Base-by-base conservation (phyloP, 2,888 invertebrate genomes). In the Amblyjoppa fuscipennis region DNA sequence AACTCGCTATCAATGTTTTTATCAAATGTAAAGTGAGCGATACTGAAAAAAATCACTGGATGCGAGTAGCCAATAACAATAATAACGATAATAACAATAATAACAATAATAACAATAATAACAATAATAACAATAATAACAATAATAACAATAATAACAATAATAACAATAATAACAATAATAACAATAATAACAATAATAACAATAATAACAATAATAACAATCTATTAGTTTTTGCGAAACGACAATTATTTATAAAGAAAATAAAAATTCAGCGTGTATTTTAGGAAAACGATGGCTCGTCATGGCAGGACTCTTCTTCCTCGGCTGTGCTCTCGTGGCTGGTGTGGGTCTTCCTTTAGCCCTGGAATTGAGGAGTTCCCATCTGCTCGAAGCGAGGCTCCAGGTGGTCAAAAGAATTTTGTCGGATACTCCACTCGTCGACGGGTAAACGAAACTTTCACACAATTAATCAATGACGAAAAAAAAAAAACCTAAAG, bases 321-420 rank as follows among this genome's bases (percentile, higher is more conserved):
- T 94, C 51, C 89, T 94, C 6, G 93, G 91, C 25, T 94, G 94
- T 87, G 94, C 93, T 68, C 90, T 94, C 86, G 90, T 94, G 28
- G 93, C 93, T 25, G 94, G 94, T 9, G 93, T 94, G 31, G 94
- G 94, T 76, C 89, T 96, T 75, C 96, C 96, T 2, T 89, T 96
- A 80, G 96, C 95, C 1, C 90, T 96, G 28, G 96, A 96, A 88
- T 90, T 96, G 64, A 93, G 96, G 25, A 95, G 95, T 61, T 96
- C 96, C 0, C 95, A 95, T 41, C 91, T 96, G 70, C 90, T 96
- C 69, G 95, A 96, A 90, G 96, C 95, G 0, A 94, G 96, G 13
- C 91, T 96, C 61, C 94, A 95, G 64, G 96, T 96, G 68, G 95
- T 96, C 25, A 93, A 95, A 38, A 94, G 95, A 45, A 93, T 96